A percentile compares a stretch with the other conserved stretches of the same genome.
phyloP scores from a whole-genome alignment of 2,797 vertebrate genomes.

The Austrolebias charrua region DNA sequence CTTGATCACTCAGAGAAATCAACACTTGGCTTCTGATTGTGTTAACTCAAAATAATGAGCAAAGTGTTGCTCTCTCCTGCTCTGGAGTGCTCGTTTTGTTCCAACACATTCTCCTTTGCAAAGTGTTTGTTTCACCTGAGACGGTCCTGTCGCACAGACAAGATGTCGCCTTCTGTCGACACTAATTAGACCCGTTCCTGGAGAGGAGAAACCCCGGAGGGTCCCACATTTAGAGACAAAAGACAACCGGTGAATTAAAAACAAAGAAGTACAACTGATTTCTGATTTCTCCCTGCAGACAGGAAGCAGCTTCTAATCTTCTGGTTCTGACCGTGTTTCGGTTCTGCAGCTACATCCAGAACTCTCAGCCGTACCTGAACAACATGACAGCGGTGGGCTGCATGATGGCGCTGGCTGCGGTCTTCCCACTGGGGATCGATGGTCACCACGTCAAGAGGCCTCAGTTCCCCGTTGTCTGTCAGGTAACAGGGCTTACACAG shows the following conservation, averaged over 20 bases:
- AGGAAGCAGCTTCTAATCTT: neutral
- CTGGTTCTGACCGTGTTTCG: conserved; percentile 4
- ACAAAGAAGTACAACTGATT: conserved; percentile 10
- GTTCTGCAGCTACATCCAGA: conserved; percentile 89
- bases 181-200: conserved; percentile 33
- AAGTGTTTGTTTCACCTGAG: conserved; percentile 9
- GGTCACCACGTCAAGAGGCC: conserved; percentile 85
- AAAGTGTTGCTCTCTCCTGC: conserved; percentile 5
- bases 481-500: conserved; percentile 74
- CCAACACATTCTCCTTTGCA: neutral
- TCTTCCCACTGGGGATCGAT: conserved; percentile 92
- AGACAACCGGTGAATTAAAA: conserved; percentile 11
- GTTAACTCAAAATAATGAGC: conserved; percentile 1
- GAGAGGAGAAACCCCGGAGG: conserved; percentile 9
- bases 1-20: neutral
- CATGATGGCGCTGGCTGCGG: conserved; percentile 89
- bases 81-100: neutral
- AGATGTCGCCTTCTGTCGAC: conserved; percentile 23
- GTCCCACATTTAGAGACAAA: conserved; percentile 23
- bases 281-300: conserved; percentile 2
- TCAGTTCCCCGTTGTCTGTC: conserved; percentile 92
- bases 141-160: conserved; percentile 3
- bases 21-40: neutral
- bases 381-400: conserved; percentile 95
- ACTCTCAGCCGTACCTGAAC: conserved; percentile 95